Evolutionary conservation across 2,113 vertebrate genomes (phyloP), one percentile per base, ranked within the genome.

Genomic region (Ursus arctos): DNA sequence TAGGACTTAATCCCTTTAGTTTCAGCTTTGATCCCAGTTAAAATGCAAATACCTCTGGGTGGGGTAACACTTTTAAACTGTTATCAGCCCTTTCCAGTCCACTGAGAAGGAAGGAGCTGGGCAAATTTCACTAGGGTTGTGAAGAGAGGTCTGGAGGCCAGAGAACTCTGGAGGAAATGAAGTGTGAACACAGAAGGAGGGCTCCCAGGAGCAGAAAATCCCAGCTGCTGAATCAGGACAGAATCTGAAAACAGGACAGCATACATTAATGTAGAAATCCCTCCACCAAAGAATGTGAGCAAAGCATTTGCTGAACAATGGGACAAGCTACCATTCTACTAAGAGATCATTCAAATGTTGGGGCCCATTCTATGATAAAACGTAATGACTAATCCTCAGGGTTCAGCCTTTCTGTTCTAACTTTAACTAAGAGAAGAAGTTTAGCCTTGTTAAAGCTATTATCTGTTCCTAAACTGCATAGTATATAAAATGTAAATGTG

Each of bases 401-500:
- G 98, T 96, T 98, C 98, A 91, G 97, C 91, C 72, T 97, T 98
- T 98, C 97, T 98, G 95, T 93, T 98, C 98, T 97, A 98, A 98
- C 98, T 99, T 98, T 98, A 99, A 98, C 97, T 98, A 99, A 99
- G 97, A 97, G 96, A 92, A 98, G 97, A 99, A 98, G 97, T 97
- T 98, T 98, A 98, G 98, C 96, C 98, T 98, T 89, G 98, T 98
- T 98, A 99, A 98, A 99, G 97, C 98, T 98, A 98, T 98, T 98
- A 98, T 98, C 98, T 98, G 97, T 95, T 98, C 97, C 98, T 98
- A 99, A 99, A 99, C 98, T 99, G 98, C 98, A 98, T 82, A 95
- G 98, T 98, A 98, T 99, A 98, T 98, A 98, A 98, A 99, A 99
- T 99, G 98, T 98, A 99, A 99, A 99, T 99, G 98, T 98, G 98